Evolutionary conservation across 1,140 invertebrate genomes (phyloP).

Genomic region (Hydropsyche tenuis): DNA sequence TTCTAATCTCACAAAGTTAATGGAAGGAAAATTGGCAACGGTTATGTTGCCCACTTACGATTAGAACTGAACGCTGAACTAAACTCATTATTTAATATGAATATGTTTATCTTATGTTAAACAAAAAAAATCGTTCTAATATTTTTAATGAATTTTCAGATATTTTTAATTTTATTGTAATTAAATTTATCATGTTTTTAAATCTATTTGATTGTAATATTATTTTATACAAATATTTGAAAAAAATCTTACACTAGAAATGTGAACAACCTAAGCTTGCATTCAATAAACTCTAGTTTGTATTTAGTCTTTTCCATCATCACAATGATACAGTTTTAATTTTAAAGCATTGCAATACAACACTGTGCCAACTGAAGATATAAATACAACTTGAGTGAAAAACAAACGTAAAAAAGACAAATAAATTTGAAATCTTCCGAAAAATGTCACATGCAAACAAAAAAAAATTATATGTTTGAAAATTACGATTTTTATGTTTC

Average conservation of each 20-base stretch:
- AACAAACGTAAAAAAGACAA: conserved; percentile 28
- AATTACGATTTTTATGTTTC: too few relatives aligned
- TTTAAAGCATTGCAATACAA: conserved; percentile 27
- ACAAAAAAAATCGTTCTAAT: background rate
- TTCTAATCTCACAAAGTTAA: background rate
- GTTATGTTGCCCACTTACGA: too few relatives aligned
- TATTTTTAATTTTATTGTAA: background rate
- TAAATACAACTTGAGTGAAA: conserved; percentile 4
- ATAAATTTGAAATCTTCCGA: background rate
- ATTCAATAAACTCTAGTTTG: conserved; percentile 2
- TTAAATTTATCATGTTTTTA: background rate
- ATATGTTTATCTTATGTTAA: too few relatives aligned
- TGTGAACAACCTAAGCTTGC: background rate
- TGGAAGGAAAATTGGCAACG: background rate
- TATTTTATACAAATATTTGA: background rate
- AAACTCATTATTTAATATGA: too few relatives aligned
- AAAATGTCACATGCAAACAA: too few relatives aligned
- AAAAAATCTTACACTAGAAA: background rate
- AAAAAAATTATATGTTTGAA: too few relatives aligned
- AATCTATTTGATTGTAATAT: background rate
- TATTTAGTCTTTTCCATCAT: conserved; percentile 24
- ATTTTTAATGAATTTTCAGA: background rate
- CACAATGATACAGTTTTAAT: conserved; percentile 31
- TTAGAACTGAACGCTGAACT: too few relatives aligned
- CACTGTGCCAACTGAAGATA: conserved; percentile 24